Conservation (phyloP, 37 sponge, comb jelly and placozoan genomes). For the Mnemiopsis leidyi region DNA sequence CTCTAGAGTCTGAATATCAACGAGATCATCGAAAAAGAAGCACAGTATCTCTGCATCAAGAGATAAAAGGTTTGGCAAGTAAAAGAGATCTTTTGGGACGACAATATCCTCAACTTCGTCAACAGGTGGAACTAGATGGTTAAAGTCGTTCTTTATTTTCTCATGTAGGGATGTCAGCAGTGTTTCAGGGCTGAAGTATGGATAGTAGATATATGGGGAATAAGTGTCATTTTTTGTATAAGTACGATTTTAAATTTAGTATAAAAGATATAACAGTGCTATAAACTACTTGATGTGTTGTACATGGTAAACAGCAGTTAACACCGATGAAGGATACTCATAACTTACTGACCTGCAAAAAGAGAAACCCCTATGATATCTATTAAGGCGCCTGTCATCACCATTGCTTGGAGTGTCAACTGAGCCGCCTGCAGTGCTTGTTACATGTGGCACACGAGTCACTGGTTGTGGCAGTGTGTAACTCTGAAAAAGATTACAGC, state of each 20-base stretch:
- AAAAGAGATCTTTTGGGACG: neutral
- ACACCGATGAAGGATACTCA: too few relatives aligned
- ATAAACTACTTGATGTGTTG: too few relatives aligned
- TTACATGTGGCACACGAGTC: neutral
- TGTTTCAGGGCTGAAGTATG: neutral
- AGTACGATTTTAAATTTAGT: too few relatives aligned
- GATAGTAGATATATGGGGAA: too few relatives aligned
- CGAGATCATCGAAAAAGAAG: conserved; percentile 10
- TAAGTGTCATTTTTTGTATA: too few relatives aligned
- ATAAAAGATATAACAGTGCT: too few relatives aligned
- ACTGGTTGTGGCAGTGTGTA: neutral
- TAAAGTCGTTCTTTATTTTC: conserved; percentile 37
- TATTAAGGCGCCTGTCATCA: neutral
- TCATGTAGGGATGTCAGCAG: conserved; percentile 3
- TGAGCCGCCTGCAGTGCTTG: conserved; percentile 37
- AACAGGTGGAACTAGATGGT: neutral
- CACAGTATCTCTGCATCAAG: conserved; percentile 10
- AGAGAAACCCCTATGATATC: conserved; percentile 44
- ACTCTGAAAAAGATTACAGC: neutral
- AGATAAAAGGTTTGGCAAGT: conserved; percentile 10
- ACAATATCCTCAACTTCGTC: conserved; percentile 11
- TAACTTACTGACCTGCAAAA: conserved; percentile 13
- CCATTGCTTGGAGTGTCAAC: neutral
- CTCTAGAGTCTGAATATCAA: conserved; percentile 4
- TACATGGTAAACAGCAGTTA: too few relatives aligned